phyloP scores from a whole-genome alignment of 1,140 invertebrate species.

The Drosophila virilis region DNA sequence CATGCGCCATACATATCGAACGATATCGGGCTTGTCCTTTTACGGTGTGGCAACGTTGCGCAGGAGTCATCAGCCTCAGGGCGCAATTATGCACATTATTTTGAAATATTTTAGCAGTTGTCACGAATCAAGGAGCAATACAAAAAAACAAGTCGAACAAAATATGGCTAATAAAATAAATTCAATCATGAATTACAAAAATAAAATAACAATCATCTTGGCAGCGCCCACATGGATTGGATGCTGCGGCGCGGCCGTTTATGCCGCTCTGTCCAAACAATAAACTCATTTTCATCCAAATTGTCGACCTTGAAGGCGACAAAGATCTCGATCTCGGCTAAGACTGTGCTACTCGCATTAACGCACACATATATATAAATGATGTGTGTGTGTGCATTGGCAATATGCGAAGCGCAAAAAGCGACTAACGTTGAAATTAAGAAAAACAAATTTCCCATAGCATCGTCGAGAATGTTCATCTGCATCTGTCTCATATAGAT shows the following conservation, averaged over 20 bases:
- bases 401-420: slow-evolving; percentile 24
- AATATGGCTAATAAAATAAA: slow-evolving; percentile 60
- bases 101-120: slow-evolving; percentile 26
- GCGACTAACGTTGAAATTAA: slow-evolving; percentile 31
- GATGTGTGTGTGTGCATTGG: slow-evolving; percentile 17
- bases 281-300: slow-evolving; percentile 80
- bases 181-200: slow-evolving; percentile 78
- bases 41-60: slow-evolving; percentile 21
- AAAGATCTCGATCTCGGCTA: slow-evolving; percentile 46
- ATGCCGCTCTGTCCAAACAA: slow-evolving; percentile 72
- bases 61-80: slow-evolving; percentile 32
- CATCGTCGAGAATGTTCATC: slow-evolving; percentile 53
- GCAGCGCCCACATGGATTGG: slow-evolving; percentile 64
- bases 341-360: slow-evolving; percentile 4
- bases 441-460: slow-evolving; percentile 44
- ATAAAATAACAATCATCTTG: slow-evolving; percentile 73
- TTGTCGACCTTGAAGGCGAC: slow-evolving; percentile 65
- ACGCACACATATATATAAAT: slow-evolving; percentile 16
- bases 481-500: slow-evolving; percentile 4
- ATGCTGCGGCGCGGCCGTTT: slow-evolving; percentile 37
- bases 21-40: slow-evolving; percentile 39
- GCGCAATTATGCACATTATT: slow-evolving; percentile 9
- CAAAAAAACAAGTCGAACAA: slow-evolving; percentile 14
- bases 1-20: slow-evolving; percentile 9
- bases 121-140: slow-evolving; percentile 24